phyloP scores from a whole-genome alignment of 2,888 invertebrate species.

The Acleris literana region DNA sequence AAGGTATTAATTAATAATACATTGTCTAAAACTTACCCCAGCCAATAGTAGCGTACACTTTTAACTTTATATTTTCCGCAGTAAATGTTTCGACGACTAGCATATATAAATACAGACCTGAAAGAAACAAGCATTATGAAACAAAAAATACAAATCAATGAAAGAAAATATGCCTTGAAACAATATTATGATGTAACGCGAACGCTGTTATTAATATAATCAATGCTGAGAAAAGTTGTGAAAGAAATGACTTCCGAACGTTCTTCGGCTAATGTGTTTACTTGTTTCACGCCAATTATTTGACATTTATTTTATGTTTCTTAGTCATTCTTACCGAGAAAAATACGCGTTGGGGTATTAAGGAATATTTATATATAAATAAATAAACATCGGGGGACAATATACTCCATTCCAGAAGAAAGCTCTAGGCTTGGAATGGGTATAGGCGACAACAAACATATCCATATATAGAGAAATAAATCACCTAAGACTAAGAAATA shows the following conservation, averaged over 20 bases:
- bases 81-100: constrained; percentile 94
- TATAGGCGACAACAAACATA: too few relatives aligned
- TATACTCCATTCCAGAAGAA: too few relatives aligned
- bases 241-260: constrained; percentile 4
- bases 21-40: constrained; percentile 88
- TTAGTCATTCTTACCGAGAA: background rate
- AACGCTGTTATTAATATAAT: background rate
- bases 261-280: constrained; percentile 22
- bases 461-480: too few relatives aligned
- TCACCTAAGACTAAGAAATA: too few relatives aligned
- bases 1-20: background rate
- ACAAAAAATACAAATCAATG: background rate
- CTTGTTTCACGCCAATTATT: constrained; percentile 7
- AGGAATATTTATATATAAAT: too few relatives aligned
- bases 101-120: constrained; percentile 93
- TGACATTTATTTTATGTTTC: background rate
- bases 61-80: constrained; percentile 92
- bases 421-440: too few relatives aligned
- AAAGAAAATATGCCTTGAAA: background rate
- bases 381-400: too few relatives aligned
- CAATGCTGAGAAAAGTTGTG: constrained; percentile 1
- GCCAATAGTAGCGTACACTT: constrained; percentile 91
- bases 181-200: background rate
- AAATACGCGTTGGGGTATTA: too few relatives aligned
- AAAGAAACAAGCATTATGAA: constrained; percentile 48